These are phyloP conservation scores for Drosophila antonietae DNA, from an alignment of 2,888 invertebrate species.

Conservation along the genomic window DNA sequence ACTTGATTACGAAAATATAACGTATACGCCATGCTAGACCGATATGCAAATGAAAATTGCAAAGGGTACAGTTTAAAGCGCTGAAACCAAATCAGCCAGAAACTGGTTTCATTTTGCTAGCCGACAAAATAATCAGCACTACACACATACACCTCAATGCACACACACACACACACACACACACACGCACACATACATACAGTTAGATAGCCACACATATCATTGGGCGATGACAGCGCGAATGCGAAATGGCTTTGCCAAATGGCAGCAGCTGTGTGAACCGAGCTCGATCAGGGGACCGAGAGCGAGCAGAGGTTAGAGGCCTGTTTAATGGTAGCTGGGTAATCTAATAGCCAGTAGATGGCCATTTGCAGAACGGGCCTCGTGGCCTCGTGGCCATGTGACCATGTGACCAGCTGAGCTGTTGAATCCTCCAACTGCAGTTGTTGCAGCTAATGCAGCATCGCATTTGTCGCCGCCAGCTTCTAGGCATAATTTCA, in stretches of 20 bases:
- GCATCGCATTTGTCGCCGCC: slow-evolving; percentile 51
- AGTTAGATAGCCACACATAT: slow-evolving; percentile 19
- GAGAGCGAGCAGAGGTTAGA: slow-evolving; percentile 7
- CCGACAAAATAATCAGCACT: slow-evolving; percentile 61
- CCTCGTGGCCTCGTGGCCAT: slow-evolving; percentile 4
- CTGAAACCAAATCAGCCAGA: slow-evolving; percentile 45
- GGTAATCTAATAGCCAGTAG: slow-evolving; percentile 68
- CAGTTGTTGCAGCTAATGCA: slow-evolving; percentile 47
- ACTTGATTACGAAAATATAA: neutral
- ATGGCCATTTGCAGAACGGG: slow-evolving; percentile 25
- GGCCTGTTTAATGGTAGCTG: slow-evolving; percentile 67
- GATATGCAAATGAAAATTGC: slow-evolving; percentile 11
- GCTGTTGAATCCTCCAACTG: slow-evolving; percentile 10
- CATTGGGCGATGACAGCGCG: slow-evolving; percentile 46
- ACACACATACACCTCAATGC: slow-evolving; percentile 17
- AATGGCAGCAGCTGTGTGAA: slow-evolving; percentile 33
- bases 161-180: slow-evolving; percentile 13
- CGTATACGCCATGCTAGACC: slow-evolving; percentile 18
- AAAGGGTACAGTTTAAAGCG: slow-evolving; percentile 13
- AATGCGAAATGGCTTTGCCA: slow-evolving; percentile 50
- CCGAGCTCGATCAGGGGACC: slow-evolving; percentile 29
- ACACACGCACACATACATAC: neutral
- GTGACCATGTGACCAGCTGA: slow-evolving; percentile 2
- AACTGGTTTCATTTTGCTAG: slow-evolving; percentile 58
- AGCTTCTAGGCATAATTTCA: slow-evolving; percentile 53